phyloP scores from a whole-genome alignment of 1,140 invertebrate species.

The Cardiocondyla obscurior region DNA sequence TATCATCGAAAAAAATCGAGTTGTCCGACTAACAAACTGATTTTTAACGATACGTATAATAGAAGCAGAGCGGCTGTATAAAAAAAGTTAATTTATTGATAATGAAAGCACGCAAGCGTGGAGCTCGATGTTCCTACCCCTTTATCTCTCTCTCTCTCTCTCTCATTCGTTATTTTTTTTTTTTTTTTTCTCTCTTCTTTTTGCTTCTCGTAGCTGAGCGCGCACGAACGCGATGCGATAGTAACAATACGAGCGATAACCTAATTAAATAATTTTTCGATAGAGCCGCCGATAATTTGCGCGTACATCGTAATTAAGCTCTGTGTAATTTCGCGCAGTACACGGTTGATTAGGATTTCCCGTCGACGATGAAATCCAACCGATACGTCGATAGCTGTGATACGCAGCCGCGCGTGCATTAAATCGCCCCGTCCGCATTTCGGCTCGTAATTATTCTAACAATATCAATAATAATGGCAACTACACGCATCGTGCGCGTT shows the following conservation, averaged over 20 bases:
- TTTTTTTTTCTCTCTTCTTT: too few relatives aligned
- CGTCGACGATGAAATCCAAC: conserved; percentile 39
- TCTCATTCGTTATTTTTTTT: background rate
- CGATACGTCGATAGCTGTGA: conserved; percentile 1
- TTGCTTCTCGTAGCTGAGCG: background rate
- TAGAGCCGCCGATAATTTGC: conserved; percentile 8
- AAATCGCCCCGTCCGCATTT: conserved; percentile 1
- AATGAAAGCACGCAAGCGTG: background rate
- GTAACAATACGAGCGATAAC: conserved; percentile 35
- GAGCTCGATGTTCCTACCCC: background rate
- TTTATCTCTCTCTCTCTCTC: background rate
- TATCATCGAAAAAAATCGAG: background rate
- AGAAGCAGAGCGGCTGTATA: background rate
- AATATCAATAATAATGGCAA: conserved; percentile 24
- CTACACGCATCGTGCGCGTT: background rate
- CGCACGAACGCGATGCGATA: background rate
- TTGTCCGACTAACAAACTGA: conserved; percentile 7
- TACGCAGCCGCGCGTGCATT: conserved; percentile 20
- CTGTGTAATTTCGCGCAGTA: background rate
- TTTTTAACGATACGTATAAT: background rate
- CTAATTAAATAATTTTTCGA: conserved; percentile 55
- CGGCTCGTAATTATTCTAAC: conserved; percentile 46
- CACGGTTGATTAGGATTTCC: conserved; percentile 40
- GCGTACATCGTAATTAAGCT: conserved; percentile 11
- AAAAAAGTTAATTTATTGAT: background rate